These are phyloP conservation scores for Eublepharis macularius DNA, from an alignment of 2,113 vertebrate genomes.

Conservation along the genomic window DNA sequence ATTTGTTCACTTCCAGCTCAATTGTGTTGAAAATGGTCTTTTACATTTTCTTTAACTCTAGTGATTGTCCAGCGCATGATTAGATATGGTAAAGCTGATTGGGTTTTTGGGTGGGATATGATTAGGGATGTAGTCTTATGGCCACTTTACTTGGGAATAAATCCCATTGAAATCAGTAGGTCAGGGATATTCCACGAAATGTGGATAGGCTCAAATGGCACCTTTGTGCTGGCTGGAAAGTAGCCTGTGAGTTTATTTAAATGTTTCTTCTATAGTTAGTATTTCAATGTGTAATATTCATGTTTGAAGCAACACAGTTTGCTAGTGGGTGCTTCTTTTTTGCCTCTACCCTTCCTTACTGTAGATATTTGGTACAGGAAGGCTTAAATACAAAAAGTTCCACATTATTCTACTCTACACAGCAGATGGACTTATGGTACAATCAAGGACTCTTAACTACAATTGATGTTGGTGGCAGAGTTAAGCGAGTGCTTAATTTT, in stretches of 20 bases:
- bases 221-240: not conserved
- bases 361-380: slow-evolving; percentile 64
- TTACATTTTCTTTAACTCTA: not conserved
- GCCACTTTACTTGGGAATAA: not conserved
- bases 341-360: slow-evolving; percentile 57
- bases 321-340: slow-evolving; percentile 58
- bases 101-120: not conserved
- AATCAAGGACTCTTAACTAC: not conserved
- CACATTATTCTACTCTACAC: slow-evolving; percentile 42
- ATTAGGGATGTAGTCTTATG: not conserved
- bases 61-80: not conserved
- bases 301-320: slow-evolving; percentile 52
- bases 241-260: slow-evolving; percentile 51
- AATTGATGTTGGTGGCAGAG: not conserved
- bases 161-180: not conserved
- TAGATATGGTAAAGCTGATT: not conserved
- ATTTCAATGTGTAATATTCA: slow-evolving; percentile 63
- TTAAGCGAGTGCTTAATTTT: not conserved
- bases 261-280: slow-evolving; percentile 61
- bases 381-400: slow-evolving; percentile 65
- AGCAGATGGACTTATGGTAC: slow-evolving; percentile 32
- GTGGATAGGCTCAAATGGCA: not conserved
- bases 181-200: not conserved
- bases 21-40: not conserved
- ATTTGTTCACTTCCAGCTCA: not conserved